Conservation (phyloP, 2,888 invertebrate genomes). For the Congeria kusceri region DNA sequence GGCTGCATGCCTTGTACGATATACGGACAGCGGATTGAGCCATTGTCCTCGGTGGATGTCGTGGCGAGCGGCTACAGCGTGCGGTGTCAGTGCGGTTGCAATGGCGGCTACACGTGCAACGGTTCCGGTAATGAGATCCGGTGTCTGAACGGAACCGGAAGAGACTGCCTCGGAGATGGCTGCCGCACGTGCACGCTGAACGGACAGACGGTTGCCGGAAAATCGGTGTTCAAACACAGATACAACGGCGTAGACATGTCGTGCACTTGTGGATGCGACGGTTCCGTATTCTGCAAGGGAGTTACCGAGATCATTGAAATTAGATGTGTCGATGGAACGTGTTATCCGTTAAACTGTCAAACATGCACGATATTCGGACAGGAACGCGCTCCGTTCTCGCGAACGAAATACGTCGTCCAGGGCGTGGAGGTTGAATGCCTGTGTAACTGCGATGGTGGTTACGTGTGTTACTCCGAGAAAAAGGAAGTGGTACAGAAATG, state of each 20-base stretch:
- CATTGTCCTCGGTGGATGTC: slow-evolving; percentile 40
- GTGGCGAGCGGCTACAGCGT: slow-evolving; percentile 49
- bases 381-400: slow-evolving; percentile 61
- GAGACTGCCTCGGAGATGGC: slow-evolving; percentile 32
- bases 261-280: slow-evolving; percentile 60
- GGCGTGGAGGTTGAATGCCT: slow-evolving; percentile 74
- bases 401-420: slow-evolving; percentile 68
- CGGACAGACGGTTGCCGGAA: slow-evolving; percentile 62
- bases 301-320: slow-evolving; percentile 40
- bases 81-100: slow-evolving; percentile 74
- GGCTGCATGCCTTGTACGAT: slow-evolving; percentile 48
- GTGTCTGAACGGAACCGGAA: slow-evolving; percentile 22
- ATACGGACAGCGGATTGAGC: slow-evolving; percentile 31
- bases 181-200: slow-evolving; percentile 45
- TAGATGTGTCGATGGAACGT: slow-evolving; percentile 43
- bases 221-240: slow-evolving; percentile 61
- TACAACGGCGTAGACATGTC: slow-evolving; percentile 53
- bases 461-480: slow-evolving; percentile 49
- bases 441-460: slow-evolving; percentile 71
- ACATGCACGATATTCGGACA: slow-evolving; percentile 69
- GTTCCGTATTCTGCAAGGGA: slow-evolving; percentile 49
- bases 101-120: slow-evolving; percentile 64
- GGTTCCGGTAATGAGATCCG: slow-evolving; percentile 28
- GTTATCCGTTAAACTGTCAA: slow-evolving; percentile 60
- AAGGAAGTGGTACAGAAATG: slow-evolving; percentile 28